Evolutionary conservation across 2,113 vertebrate genomes (phyloP), one percentile per base, ranked within the genome.

Genomic region (Pampusana beccarii): DNA sequence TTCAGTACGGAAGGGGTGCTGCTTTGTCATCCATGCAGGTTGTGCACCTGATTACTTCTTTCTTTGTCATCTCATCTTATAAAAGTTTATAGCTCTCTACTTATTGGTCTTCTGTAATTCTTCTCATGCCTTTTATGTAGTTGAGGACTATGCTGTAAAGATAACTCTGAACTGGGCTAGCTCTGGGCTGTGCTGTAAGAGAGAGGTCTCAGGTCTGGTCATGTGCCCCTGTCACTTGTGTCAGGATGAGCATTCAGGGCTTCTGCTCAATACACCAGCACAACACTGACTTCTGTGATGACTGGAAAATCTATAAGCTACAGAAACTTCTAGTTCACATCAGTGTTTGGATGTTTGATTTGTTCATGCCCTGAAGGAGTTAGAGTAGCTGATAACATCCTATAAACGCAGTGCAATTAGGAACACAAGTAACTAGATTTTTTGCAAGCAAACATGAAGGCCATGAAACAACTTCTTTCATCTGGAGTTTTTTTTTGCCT

Each of bases 231-330:
- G 0, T n/a, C 53, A 10, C 46, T 64, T 24, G 57, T 40, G 46
- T 51, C 36, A 8, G 8, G 61, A 8, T 1, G 14, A 66, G 31
- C 26, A 7, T 31, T 88, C 31, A 31, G n/a, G 51, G 62, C 50
- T 62, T 9, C 54, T 87, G 25, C 46, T 60, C 4, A 0, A 0
- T 80, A 16, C 50, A 28, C 25, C 62, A 33, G n/a, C 40, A 2
- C 33, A 64, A 36, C 82, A 33, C 79, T 48, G n/a, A 80, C 60
- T 80, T 81, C 64, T 33, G 48, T 69, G 74, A 16, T 58, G 26
- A 19, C 3, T 85, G 74, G 51, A 74, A 85, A 48, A 48, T 69
- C 60, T 40, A 0, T 67, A 62, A 90, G 34, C 57, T 56, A 0
- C 46, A 62, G 69, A 54, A 94, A 25, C 86, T 60, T 72, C 6